Conservation (phyloP, 2,888 invertebrate species). For the Sepiola atlantica region DNA sequence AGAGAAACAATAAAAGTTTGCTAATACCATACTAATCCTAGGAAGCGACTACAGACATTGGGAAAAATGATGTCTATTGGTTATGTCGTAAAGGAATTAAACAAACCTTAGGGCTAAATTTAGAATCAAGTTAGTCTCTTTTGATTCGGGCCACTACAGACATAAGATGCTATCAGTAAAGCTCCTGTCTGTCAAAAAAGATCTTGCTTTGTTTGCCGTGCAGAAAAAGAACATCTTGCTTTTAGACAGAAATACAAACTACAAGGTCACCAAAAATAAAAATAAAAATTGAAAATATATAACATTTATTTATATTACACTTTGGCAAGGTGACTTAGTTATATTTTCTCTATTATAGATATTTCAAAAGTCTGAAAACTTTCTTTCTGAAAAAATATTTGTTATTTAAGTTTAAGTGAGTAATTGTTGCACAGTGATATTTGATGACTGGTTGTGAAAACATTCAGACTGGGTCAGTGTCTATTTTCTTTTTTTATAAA, state of each 20-base stretch:
- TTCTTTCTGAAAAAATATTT: neutral
- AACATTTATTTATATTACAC: constrained; percentile 4
- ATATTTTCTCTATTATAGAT: neutral
- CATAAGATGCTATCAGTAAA: constrained; percentile 32
- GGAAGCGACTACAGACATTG: constrained; percentile 19
- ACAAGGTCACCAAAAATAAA: neutral
- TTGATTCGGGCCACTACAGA: constrained; percentile 12
- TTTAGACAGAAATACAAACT: neutral
- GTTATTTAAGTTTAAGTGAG: neutral
- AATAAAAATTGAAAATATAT: neutral
- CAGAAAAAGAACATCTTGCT: neutral
- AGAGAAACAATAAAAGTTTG: constrained; percentile 32
- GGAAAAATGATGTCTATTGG: constrained; percentile 32
- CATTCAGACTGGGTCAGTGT: too few relatives aligned
- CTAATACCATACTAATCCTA: neutral
- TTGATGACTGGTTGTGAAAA: neutral
- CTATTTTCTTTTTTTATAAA: too few relatives aligned
- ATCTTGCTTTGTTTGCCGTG: neutral
- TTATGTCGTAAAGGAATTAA: constrained; percentile 32
- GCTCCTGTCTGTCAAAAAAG: constrained; percentile 9
- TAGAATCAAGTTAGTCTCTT: constrained; percentile 13
- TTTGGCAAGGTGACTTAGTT: neutral
- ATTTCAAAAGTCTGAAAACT: neutral
- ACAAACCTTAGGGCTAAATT: neutral
- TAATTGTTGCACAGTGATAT: neutral